Base-by-base conservation (phyloP, 2,888 invertebrate genomes). In the Melangyna quadrimaculata region DNA sequence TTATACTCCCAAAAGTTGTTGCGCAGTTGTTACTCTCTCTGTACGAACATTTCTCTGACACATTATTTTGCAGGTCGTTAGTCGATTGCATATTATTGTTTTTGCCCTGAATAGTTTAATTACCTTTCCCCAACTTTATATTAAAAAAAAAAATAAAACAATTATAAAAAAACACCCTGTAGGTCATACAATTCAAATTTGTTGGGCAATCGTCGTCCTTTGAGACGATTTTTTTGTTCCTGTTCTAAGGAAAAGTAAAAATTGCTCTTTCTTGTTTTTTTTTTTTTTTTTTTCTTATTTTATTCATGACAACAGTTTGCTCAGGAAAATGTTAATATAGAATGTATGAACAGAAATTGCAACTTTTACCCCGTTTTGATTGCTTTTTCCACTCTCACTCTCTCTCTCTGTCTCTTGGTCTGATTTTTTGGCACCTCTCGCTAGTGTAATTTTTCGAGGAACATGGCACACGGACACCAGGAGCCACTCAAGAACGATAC, bases 41-140 rank as follows among this genome's bases (percentile, higher is more conserved):
- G 24, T 61, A n/a, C 73, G 78, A 61, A 78, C 37, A 37, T 40
- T 63, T 69, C 74, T 83, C 74, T 79, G 70, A 59, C 70, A 79
- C 75, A 74, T 63, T 82, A 55, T 79, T 75, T 74, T 75, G 70
- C 83, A 75, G 70, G 79, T 84, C 83, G 70, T 74, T 70, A 69
- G 69, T 78, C 43, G 53, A 61, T 75, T 35, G 71, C 22, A 61
- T 65, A 59, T 59, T 75, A 61, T 65, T 67, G 40, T 51, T n/a
- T 37, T 71, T 61, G 29, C 57, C 35, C 71, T 71, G 59, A 70
- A 71, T 79, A 79, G 74, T 75, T 74, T 84, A 84, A 84, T 84
- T 79, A 83, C 74, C 79, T 74, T 70, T 71, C 40, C 65, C 70
- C 65, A 74, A 48, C 24, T 53, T 59, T 37, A 40, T 17, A 17